Evolutionary conservation across 2,797 vertebrate species (phyloP), one percentile per base, ranked within the genome.

Genomic region (Oreochromis grahami): DNA sequence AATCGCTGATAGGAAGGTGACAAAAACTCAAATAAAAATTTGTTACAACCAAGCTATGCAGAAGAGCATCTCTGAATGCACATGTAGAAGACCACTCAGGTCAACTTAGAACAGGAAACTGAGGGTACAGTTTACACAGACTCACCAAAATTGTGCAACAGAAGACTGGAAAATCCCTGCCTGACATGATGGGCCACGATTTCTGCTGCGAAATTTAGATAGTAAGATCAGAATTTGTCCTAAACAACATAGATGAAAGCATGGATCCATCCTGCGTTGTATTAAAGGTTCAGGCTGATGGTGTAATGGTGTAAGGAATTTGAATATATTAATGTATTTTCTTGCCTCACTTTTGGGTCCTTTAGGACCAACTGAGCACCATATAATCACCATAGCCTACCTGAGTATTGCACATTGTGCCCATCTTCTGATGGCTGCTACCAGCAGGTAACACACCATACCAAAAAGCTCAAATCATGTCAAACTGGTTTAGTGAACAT

Each of bases 191-290:
- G 21, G 15, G 41, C 24, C 6, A 29, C 0, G 9, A 19, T 29
- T 48, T 72, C 68, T 72, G 24, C 41, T 72, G 68, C 5, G 14
- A 88, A 74, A 79, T 82, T 81, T 51, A 48, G 80, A 87, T 77
- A 14, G 52, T 19, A 45, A 55, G 80, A 65, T 90, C 60, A 90
- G 82, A 86, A 86, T 86, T 86, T 84, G 82, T 32, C 15, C 7
- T 88, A 83, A 91, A 91, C 63, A 86, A 86, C 77, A 58, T 58
- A 24, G 53, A 90, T 83, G 74, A 83, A 85, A 84, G 56, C 72
- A 91, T 77, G 36, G 52, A 89, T 85, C 79, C 78, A 86, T 89
- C 78, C 83, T 91, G 5, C 4, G 1, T 26, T 45, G 65, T 17
- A 17, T 45, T 43, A 70, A 26, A 26, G 21, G 21, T 70, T 70